Conservation (phyloP, 2,888 invertebrate species). For the Pristionchus japonicus region DNA sequence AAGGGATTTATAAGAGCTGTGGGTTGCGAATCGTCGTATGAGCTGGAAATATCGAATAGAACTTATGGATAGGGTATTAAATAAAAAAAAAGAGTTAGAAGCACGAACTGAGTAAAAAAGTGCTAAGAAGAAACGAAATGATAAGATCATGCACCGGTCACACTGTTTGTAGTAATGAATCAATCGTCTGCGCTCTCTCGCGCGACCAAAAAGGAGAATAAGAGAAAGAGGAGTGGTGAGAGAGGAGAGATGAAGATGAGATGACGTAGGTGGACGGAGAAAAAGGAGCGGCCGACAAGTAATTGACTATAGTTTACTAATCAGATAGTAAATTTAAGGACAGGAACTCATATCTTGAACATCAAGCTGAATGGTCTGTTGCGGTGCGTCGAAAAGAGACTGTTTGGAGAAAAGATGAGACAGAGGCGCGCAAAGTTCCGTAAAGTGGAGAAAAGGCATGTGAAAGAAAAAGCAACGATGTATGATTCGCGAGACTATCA, state of each 20-base stretch:
- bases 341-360: too few relatives aligned
- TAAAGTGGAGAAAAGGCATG: not conserved
- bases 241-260: not conserved
- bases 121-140: not conserved
- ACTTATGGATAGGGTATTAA: too few relatives aligned
- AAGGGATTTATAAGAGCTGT: too few relatives aligned
- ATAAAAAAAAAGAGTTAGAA: not conserved
- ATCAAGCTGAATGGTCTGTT: not conserved
- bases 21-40: too few relatives aligned
- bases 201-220: not conserved
- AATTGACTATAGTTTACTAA: not conserved
- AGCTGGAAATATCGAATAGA: too few relatives aligned
- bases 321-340: not conserved
- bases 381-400: not conserved
- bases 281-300: not conserved
- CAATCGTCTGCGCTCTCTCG: not conserved
- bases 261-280: not conserved
- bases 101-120: not conserved
- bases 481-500: not conserved
- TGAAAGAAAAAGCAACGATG: not conserved
- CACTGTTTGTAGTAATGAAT: slow-evolving; percentile 24
- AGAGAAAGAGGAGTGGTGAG: slow-evolving; percentile 3
- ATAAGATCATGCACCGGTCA: not conserved
- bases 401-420: not conserved
- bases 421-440: not conserved